These are phyloP conservation scores for Alloplasta piceator DNA, from an alignment of 2,888 invertebrate species.

Conservation along the genomic window DNA sequence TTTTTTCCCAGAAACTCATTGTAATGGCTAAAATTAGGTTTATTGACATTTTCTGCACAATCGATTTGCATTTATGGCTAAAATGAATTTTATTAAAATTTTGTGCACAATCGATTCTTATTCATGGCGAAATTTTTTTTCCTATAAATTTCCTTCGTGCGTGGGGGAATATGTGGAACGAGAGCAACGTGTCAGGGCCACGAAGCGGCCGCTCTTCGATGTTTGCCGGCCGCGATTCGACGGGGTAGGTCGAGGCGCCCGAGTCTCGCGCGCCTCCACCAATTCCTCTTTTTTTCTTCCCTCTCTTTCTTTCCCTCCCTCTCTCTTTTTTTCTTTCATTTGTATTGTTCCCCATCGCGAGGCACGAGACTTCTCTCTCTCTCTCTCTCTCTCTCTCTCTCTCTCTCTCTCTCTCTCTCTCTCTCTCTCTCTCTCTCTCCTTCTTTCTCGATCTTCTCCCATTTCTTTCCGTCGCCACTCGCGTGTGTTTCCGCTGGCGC, in stretches of 20 bases:
- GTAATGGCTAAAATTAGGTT: neutral
- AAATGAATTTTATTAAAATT: too few species aligned
- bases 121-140: too few species aligned
- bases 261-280: constrained; percentile 49
- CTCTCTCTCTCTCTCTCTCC: constrained; percentile 8
- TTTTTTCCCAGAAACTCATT: too few species aligned
- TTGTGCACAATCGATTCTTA: too few species aligned
- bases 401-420: too few species aligned
- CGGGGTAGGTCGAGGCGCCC: constrained; percentile 67
- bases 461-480: too few species aligned
- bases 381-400: constrained; percentile 27
- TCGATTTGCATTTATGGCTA: neutral
- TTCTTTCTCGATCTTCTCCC: too few species aligned
- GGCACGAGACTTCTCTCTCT: constrained; percentile 31
- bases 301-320: constrained; percentile 23
- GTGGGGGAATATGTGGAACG: constrained; percentile 69
- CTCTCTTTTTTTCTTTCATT: constrained; percentile 21
- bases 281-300: constrained; percentile 39
- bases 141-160: too few species aligned
- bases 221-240: constrained; percentile 21
- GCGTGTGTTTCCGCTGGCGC: too few species aligned
- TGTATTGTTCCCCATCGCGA: constrained; percentile 35
- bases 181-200: constrained; percentile 78
- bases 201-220: constrained; percentile 69
- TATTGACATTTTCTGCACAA: too few species aligned